Conservation (phyloP, 2,113 vertebrate species). For the Sialia sialis region DNA sequence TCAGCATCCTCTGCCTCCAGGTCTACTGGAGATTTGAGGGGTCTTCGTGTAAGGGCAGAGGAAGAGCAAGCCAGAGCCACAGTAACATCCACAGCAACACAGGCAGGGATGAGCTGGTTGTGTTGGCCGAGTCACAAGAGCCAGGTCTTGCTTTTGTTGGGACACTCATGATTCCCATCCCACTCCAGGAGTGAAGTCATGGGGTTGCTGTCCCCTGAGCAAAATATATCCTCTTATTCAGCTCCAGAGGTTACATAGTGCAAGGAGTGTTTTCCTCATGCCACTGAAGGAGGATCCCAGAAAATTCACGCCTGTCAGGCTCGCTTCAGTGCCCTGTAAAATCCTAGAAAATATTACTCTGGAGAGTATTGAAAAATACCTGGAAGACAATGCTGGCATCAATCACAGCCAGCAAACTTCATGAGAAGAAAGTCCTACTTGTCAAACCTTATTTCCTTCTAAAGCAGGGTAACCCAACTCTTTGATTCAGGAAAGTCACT, state of each 20-base stretch:
- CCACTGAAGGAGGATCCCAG: not conserved
- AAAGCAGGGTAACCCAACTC: not conserved
- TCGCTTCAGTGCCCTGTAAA: not conserved
- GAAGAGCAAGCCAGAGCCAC: not conserved
- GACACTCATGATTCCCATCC: not conserved
- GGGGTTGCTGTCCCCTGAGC: not conserved
- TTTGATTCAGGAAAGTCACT: not conserved
- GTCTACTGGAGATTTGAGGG: too few species aligned
- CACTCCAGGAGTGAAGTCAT: not conserved
- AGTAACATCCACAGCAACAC: not conserved
- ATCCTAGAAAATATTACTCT: not conserved
- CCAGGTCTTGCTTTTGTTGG: not conserved
- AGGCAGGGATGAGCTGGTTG: not conserved
- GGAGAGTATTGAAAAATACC: not conserved
- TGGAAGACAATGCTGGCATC: not conserved
- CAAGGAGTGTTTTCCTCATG: not conserved
- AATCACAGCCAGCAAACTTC: not conserved
- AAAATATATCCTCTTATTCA: not conserved
- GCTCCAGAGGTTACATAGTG: not conserved
- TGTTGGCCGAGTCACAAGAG: not conserved
- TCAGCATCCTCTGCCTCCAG: not conserved
- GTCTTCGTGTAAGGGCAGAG: not conserved
- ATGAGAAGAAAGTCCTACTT: not conserved
- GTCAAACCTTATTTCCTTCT: not conserved
- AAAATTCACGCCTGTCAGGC: not conserved